phyloP scores from a whole-genome alignment of 2,797 vertebrate species.

The Ctenochaetus hawaiiensis region DNA sequence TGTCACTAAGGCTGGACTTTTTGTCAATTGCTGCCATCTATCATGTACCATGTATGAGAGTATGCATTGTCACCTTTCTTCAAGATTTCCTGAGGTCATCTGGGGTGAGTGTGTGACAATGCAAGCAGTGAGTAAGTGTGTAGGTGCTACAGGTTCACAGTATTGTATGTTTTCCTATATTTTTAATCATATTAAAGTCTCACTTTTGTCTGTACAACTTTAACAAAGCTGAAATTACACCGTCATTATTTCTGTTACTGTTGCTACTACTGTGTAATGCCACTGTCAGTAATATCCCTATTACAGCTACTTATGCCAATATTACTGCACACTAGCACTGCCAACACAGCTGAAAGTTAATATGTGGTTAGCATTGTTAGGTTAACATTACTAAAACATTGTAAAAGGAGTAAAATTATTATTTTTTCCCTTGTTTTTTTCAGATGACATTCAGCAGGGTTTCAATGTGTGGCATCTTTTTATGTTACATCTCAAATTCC shows the following conservation, averaged over 20 bases:
- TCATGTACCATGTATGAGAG: too few relatives aligned
- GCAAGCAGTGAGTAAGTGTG: not conserved
- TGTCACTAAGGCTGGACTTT: not conserved
- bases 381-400: too few relatives aligned
- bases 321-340: too few relatives aligned
- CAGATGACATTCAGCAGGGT: too few relatives aligned
- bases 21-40: not conserved
- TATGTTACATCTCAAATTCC: too few relatives aligned
- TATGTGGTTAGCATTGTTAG: not conserved
- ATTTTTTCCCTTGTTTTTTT: too few relatives aligned
- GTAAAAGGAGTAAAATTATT: too few relatives aligned
- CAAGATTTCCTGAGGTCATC: conserved; percentile 9
- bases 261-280: not conserved
- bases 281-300: not conserved
- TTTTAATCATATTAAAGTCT: not conserved
- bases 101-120: not conserved
- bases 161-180: not conserved
- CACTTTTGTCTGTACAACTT: not conserved
- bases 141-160: not conserved
- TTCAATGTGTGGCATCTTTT: too few relatives aligned
- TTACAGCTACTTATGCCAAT: not conserved
- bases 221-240: not conserved
- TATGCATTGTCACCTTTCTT: not conserved
- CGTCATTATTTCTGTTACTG: not conserved
- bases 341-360: not conserved